Evolutionary conservation across 2,113 vertebrate species (phyloP).

Genomic region (Hypomesus transpacificus): DNA sequence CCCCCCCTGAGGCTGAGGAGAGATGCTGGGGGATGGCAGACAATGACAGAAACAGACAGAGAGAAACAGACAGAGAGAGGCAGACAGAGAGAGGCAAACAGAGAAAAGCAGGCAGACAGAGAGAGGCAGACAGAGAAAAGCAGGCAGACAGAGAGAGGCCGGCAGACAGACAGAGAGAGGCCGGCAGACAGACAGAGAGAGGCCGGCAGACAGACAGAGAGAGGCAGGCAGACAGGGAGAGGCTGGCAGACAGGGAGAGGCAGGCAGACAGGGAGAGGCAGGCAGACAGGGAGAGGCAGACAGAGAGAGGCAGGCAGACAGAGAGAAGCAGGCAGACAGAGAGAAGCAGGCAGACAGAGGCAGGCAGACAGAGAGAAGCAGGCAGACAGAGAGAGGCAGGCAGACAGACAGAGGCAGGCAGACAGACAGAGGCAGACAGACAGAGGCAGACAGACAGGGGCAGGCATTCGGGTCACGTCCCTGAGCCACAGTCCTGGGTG

Average conservation of each 20-base stretch:
- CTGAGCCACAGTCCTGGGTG: conserved; percentile 29
- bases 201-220: not conserved
- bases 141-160: not conserved
- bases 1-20: not conserved
- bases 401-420: not conserved
- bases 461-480: conserved; percentile 61
- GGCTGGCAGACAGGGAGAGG: conserved; percentile 17
- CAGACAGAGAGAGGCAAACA: not conserved
- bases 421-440: not conserved
- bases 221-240: not conserved
- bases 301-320: not conserved
- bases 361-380: not conserved
- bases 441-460: not conserved
- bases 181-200: not conserved
- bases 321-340: not conserved
- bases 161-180: not conserved
- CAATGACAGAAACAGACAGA: not conserved
- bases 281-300: not conserved
- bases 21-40: not conserved
- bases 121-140: too few relatives aligned
- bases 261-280: not conserved
- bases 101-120: too few relatives aligned
- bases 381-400: not conserved
- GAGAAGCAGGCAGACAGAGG: not conserved
- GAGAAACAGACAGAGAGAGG: not conserved